phyloP scores from a whole-genome alignment of 2,113 vertebrate species.

The Excalfactoria chinensis region DNA sequence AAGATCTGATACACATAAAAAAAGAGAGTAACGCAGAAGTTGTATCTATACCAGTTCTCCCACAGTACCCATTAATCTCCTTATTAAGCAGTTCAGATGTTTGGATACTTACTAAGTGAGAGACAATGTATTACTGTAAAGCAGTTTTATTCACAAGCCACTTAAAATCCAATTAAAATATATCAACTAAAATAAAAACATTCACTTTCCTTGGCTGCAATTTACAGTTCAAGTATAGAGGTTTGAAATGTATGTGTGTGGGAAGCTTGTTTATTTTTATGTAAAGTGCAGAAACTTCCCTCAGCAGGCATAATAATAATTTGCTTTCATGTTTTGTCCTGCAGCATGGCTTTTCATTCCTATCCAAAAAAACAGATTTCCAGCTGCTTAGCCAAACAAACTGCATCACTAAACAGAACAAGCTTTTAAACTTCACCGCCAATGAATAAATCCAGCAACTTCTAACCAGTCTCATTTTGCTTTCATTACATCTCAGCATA shows the following conservation, averaged over 20 bases:
- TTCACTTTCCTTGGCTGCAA: conserved; percentile 20
- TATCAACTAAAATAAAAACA: conserved; percentile 40
- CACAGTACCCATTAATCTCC: background rate
- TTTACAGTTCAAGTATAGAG: background rate
- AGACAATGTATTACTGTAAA: background rate
- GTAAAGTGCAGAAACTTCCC: conserved; percentile 38
- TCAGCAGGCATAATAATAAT: conserved; percentile 34
- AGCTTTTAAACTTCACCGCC: conserved; percentile 27
- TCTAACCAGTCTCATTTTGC: conserved; percentile 10
- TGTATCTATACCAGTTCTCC: background rate
- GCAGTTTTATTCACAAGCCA: conserved; percentile 28
- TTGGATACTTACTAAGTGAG: background rate
- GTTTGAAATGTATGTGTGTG: conserved; percentile 13
- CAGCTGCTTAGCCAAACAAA: conserved; percentile 33
- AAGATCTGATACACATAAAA: background rate
- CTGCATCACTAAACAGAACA: conserved; percentile 38
- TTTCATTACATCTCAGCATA: background rate
- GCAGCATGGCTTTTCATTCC: conserved; percentile 53
- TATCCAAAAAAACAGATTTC: conserved; percentile 23
- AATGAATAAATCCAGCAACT: background rate
- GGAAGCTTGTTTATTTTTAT: conserved; percentile 57
- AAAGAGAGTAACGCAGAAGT: background rate
- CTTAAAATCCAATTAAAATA: conserved; percentile 62
- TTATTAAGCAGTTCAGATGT: background rate
- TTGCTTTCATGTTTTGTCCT: conserved; percentile 62